Percentiles rank a stretch among this genome's conserved stretches.
Conservation (phyloP, 1,140 invertebrate genomes). For the Epicauta chinensis region DNA sequence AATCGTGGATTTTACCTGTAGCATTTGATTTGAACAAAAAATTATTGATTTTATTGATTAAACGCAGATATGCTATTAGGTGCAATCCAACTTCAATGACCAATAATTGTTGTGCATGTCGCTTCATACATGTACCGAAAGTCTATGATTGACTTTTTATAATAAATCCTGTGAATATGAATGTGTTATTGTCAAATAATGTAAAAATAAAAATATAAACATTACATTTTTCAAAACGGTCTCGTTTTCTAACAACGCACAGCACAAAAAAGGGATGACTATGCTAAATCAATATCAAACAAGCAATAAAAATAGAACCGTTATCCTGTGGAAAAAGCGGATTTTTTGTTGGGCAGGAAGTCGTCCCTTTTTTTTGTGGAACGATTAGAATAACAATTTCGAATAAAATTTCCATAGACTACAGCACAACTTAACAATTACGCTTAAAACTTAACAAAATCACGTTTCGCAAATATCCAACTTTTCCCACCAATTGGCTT, state of each 20-base stretch:
- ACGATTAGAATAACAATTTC: too few species aligned
- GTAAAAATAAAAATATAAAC: constrained; percentile 20
- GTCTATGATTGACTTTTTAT: constrained; percentile 11
- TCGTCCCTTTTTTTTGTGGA: too few species aligned
- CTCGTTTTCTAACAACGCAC: too few species aligned
- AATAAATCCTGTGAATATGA: constrained; percentile 25
- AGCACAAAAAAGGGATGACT: too few species aligned
- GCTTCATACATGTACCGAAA: constrained; percentile 23
- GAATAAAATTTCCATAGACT: too few species aligned
- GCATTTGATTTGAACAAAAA: constrained; percentile 2
- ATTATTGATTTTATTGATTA: constrained; percentile 4
- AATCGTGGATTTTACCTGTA: constrained; percentile 23
- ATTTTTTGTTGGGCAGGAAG: too few species aligned
- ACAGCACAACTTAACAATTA: too few species aligned
- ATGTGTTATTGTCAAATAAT: constrained; percentile 28
- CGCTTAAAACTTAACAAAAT: too few species aligned
- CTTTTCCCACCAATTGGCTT: constrained; percentile 7
- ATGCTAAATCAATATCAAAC: too few species aligned
- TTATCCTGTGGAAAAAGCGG: too few species aligned
- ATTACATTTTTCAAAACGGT: constrained; percentile 19
- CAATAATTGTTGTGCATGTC: constrained; percentile 30
- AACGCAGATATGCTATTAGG: constrained; percentile 8
- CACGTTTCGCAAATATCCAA: constrained; percentile 2
- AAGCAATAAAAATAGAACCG: too few species aligned
- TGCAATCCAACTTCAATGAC: constrained; percentile 25